Evolutionary conservation across 1,140 invertebrate genomes (phyloP), one percentile per base, ranked within the genome.

Genomic region (Leptestheria dahalacensis): DNA sequence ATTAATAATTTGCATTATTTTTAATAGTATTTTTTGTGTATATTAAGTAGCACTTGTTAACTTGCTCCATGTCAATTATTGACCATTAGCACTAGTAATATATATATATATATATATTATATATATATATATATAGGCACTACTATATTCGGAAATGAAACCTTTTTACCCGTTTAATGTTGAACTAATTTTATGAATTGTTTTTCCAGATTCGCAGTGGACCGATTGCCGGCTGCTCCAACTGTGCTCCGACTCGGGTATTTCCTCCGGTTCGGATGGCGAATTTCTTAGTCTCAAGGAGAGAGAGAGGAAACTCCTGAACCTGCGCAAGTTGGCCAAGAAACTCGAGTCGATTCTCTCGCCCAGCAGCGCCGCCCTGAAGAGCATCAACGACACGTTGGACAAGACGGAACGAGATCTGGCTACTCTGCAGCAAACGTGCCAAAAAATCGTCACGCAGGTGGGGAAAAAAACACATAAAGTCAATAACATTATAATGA

Each of bases 191-290:
- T n/a, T n/a, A n/a, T n/a, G n/a, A n/a, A n/a, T n/a, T n/a, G n/a
- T n/a, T n/a, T 3, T 55, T 55, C 12, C 1, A 55, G 53, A 20
- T 29, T 55, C 53, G 20, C 26, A 55, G 9, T 55, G 53, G 53
- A 55, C 33, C 25, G 53, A 55, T 21, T 29, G 33, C 26, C 33
- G 26, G 49, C 51, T 29, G 24, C 23, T 50, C n/a, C 41, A 28
- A 28, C 61, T 61, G 23, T 59, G 63, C 25, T 84, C 82, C 10
- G 84, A 86, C 68, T 83, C 82, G 33, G 83, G 84, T 23, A 85
- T 86, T 53, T 86, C 83, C 0, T 82, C 82, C 63, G 83, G 82
- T 25, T 86, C 82, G 21, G 83, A 86, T 58, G 81, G 83, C 56
- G 83, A 85, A 54, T 25, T 55, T 25, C 26, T 52, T 21, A 23